phyloP scores from a whole-genome alignment of 2,113 vertebrate genomes.

The Bufo bufo region DNA sequence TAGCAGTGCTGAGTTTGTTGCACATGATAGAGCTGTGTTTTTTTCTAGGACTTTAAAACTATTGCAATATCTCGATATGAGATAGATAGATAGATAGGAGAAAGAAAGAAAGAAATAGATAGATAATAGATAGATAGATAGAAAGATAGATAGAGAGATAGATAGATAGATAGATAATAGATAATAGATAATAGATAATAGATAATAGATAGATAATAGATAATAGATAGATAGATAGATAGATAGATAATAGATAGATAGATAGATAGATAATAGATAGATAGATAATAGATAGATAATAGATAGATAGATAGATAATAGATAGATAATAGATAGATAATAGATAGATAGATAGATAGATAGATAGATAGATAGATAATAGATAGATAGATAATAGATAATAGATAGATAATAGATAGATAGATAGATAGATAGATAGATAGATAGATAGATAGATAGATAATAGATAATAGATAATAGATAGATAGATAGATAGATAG shows the following conservation, averaged over 20 bases:
- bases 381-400: too few species aligned
- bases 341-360: constrained; percentile 4
- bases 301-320: constrained; percentile 15
- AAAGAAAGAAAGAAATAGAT: not conserved
- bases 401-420: too few species aligned
- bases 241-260: not conserved
- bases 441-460: not conserved
- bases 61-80: not conserved
- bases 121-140: constrained; percentile 2
- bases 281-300: not conserved
- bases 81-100: constrained; percentile 4
- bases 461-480: not conserved
- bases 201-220: constrained; percentile 17
- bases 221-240: constrained; percentile 12
- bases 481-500: not conserved
- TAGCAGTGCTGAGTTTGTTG: not conserved
- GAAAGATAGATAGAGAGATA: not conserved
- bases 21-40: too few species aligned
- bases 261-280: constrained; percentile 14
- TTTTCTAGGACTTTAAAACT: too few species aligned
- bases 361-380: not conserved
- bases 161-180: not conserved
- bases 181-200: not conserved
- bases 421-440: too few species aligned
- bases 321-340: not conserved